phyloP scores from a whole-genome alignment of 1,140 invertebrate species.

The Drosophila chauvacae region DNA sequence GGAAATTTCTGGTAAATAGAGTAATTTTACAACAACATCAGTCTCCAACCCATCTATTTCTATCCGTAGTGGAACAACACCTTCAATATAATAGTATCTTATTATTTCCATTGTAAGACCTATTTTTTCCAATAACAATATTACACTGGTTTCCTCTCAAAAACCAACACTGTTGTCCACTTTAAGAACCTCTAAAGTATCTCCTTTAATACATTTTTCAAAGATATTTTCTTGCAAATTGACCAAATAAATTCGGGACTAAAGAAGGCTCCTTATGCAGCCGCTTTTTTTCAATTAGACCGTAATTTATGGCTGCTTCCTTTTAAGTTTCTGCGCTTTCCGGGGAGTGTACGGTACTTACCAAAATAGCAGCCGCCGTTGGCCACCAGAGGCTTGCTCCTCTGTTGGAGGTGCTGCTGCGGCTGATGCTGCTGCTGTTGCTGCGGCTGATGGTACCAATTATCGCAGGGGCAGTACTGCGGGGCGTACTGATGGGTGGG shows the following conservation, averaged over 20 bases:
- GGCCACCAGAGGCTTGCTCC: slow-evolving; percentile 60
- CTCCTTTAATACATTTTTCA: not conserved
- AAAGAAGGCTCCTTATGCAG: not conserved
- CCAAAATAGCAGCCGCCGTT: slow-evolving; percentile 80
- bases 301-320: slow-evolving; percentile 31
- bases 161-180: not conserved
- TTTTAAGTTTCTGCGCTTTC: slow-evolving; percentile 17
- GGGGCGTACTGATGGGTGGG: slow-evolving; percentile 55
- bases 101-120: not conserved
- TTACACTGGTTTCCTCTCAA: not conserved
- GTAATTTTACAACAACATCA: too few relatives aligned
- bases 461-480: slow-evolving; percentile 69
- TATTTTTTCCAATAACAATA: not conserved
- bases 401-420: slow-evolving; percentile 55
- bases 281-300: slow-evolving; percentile 20
- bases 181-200: not conserved
- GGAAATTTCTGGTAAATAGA: too few relatives aligned
- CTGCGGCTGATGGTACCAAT: slow-evolving; percentile 75
- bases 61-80: too few relatives aligned
- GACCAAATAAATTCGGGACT: slow-evolving; percentile 14
- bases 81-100: not conserved
- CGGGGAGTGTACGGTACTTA: slow-evolving; percentile 64
- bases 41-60: too few relatives aligned
- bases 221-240: slow-evolving; percentile 1
- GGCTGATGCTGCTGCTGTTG: slow-evolving; percentile 50